Conservation (phyloP, 2,797 vertebrate genomes). For the Acanthurus tractus region DNA sequence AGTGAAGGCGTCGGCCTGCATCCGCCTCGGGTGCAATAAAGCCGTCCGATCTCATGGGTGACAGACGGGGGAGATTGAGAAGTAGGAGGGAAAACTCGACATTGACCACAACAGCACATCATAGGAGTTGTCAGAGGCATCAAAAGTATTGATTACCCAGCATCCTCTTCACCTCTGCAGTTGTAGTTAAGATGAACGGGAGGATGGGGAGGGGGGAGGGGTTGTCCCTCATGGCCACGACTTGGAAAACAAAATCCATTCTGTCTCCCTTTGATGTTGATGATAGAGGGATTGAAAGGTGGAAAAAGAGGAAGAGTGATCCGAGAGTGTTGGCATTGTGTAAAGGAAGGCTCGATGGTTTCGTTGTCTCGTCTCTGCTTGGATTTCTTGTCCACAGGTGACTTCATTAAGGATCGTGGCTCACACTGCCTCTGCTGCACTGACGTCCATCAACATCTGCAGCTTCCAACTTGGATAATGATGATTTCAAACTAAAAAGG, state of each 20-base stretch:
- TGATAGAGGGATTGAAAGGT: background rate
- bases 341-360: background rate
- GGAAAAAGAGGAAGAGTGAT: slow-evolving; percentile 14
- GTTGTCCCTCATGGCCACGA: slow-evolving; percentile 25
- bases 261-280: slow-evolving; percentile 71
- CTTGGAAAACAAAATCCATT: slow-evolving; percentile 52
- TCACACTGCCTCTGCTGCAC: background rate
- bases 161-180: slow-evolving; percentile 51
- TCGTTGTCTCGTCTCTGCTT: background rate
- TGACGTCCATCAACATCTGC: background rate
- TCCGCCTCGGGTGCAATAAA: slow-evolving; percentile 25
- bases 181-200: slow-evolving; percentile 18
- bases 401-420: background rate
- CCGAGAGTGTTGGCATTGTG: background rate
- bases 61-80: slow-evolving; percentile 50
- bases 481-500: background rate
- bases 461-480: background rate
- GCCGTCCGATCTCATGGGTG: slow-evolving; percentile 47
- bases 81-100: slow-evolving; percentile 32
- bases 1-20: slow-evolving; percentile 8
- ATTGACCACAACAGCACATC: slow-evolving; percentile 64
- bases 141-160: slow-evolving; percentile 57
- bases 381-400: background rate
- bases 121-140: slow-evolving; percentile 57
- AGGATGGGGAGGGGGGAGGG: background rate